Conservation (phyloP, 2,113 vertebrate species). For the Pachyramphus minor region DNA sequence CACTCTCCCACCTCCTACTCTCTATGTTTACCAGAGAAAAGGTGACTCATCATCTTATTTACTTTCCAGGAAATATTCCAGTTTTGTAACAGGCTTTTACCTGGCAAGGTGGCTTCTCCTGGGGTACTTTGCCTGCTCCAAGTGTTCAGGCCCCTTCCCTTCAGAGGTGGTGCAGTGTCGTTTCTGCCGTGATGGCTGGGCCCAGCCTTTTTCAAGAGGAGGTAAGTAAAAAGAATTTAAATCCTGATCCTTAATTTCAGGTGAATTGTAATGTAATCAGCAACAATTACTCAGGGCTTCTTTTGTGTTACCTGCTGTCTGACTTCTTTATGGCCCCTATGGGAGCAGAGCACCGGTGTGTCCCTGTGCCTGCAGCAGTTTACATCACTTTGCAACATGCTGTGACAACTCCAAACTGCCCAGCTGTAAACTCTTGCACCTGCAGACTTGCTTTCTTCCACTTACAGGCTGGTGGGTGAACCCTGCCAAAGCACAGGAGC, state of each 20-base stretch:
- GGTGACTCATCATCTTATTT: rapidly evolving
- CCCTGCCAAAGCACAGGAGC: not conserved
- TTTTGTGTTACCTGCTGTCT: not conserved
- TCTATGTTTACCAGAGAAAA: not conserved
- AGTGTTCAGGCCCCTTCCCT: not conserved
- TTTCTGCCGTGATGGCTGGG: rapidly evolving
- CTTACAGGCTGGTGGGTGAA: not conserved
- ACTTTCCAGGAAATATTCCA: not conserved
- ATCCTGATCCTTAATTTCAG: not conserved
- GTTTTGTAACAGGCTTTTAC: not conserved
- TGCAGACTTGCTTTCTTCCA: not conserved
- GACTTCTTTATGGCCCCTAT: not conserved
- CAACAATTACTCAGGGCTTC: not conserved
- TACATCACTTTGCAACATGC: not conserved
- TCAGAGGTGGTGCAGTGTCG: rapidly evolving
- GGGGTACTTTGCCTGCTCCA: rapidly evolving
- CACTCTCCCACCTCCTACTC: rapidly evolving
- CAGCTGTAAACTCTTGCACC: not conserved
- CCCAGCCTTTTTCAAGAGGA: not conserved
- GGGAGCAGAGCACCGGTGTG: not conserved
- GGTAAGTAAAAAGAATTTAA: not conserved
- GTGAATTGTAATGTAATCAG: not conserved
- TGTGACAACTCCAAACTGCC: not conserved
- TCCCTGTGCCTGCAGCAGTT: not conserved
- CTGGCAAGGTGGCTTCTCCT: not conserved